These are phyloP conservation scores for Conger conger DNA, from an alignment of 2,113 vertebrate species.

Conservation along the genomic window DNA sequence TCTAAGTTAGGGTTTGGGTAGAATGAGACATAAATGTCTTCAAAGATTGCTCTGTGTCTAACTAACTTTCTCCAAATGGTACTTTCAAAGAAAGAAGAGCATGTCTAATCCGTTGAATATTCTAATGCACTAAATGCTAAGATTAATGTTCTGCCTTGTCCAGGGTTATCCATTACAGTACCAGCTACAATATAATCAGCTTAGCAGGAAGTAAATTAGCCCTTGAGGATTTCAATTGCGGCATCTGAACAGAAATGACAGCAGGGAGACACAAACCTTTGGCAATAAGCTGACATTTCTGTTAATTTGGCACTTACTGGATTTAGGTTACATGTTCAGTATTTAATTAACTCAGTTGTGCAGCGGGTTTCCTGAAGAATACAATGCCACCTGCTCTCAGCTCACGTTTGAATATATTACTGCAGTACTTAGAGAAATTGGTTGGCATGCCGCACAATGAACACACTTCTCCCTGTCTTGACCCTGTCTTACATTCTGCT, in stretches of 20 bases:
- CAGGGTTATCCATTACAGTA: not conserved
- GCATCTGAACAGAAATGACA: not conserved
- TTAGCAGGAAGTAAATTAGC: not conserved
- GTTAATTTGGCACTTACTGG: not conserved
- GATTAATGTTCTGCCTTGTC: not conserved
- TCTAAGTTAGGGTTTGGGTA: not conserved
- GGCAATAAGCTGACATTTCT: slow-evolving; percentile 1
- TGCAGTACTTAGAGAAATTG: not conserved
- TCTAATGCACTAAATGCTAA: not conserved
- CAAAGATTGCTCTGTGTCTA: not conserved
- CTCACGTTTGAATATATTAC: not conserved
- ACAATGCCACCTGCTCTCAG: not conserved
- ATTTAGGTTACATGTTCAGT: not conserved
- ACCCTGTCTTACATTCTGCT: too few species aligned
- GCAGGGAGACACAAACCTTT: not conserved
- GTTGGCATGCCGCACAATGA: not conserved
- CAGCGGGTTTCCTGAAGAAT: not conserved
- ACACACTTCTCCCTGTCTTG: not conserved
- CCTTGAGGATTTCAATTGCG: not conserved
- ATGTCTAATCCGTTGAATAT: not conserved
- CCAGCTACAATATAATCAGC: not conserved
- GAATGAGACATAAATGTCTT: not conserved
- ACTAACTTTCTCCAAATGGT: not conserved
- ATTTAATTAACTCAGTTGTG: not conserved
- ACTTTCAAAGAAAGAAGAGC: not conserved